Conservation (phyloP, 2,113 vertebrate genomes). For the Meles meles region DNA sequence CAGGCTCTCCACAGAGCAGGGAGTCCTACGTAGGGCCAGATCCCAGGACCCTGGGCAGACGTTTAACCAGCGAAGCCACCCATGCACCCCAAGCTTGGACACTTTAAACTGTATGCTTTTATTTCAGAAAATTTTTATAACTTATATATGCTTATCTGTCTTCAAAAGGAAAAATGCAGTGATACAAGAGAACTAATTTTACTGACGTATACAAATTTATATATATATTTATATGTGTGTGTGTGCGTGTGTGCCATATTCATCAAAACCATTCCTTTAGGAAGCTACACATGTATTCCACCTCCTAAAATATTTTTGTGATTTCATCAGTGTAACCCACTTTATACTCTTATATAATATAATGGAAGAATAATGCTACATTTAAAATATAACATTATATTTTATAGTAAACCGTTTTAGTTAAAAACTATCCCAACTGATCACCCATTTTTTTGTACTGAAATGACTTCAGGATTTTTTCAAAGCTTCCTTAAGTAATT, state of each 20-base stretch:
- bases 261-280: background rate
- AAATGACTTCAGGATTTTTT: background rate
- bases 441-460: background rate
- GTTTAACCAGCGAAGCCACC: too few species aligned
- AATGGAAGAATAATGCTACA: background rate
- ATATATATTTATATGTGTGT: background rate
- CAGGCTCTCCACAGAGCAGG: too few species aligned
- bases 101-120: background rate
- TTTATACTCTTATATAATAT: background rate
- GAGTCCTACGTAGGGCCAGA: too few species aligned
- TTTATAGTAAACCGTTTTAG: background rate
- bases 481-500: background rate
- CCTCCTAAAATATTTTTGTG: background rate
- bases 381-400: background rate
- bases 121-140: background rate
- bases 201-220: background rate
- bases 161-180: background rate
- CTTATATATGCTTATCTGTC: background rate
- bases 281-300: background rate
- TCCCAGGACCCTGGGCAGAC: too few species aligned
- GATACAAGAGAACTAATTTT: background rate
- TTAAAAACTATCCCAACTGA: background rate
- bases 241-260: background rate
- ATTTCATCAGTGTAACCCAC: background rate
- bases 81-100: background rate